phyloP scores from a whole-genome alignment of 2,888 invertebrate genomes.

The Brachynemurus nebulosus region DNA sequence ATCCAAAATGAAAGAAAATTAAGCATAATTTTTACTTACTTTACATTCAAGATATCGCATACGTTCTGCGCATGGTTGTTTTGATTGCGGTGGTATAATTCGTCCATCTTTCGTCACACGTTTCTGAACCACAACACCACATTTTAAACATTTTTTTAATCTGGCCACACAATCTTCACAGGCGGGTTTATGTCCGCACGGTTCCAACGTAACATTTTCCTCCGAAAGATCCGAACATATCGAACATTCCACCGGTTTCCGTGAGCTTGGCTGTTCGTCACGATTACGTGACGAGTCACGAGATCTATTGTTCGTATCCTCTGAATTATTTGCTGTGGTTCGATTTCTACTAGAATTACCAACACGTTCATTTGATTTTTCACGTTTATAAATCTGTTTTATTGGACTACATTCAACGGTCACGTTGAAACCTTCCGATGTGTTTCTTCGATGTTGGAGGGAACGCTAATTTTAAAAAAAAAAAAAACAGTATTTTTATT shows the following conservation, averaged over 20 bases:
- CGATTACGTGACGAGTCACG: background rate
- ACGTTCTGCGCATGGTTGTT: conserved; percentile 51
- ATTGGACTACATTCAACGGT: conserved; percentile 7
- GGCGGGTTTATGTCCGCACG: conserved; percentile 59
- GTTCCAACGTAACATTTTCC: conserved; percentile 50
- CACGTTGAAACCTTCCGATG: conserved; percentile 9
- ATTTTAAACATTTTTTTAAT: conserved; percentile 64
- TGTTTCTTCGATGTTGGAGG: conserved; percentile 5
- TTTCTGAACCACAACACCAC: conserved; percentile 44
- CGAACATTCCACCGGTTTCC: conserved; percentile 44
- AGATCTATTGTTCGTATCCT: background rate
- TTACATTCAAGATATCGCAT: conserved; percentile 31
- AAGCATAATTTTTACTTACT: background rate
- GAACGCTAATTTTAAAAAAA: no score
- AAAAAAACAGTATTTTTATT: no score
- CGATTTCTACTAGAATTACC: background rate
- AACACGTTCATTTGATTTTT: conserved; percentile 2
- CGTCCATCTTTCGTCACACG: conserved; percentile 39
- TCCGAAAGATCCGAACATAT: conserved; percentile 56
- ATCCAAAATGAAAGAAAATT: background rate
- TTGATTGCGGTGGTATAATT: conserved; percentile 32
- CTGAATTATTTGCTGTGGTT: background rate
- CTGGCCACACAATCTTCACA: conserved; percentile 62
- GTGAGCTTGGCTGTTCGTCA: conserved; percentile 12
- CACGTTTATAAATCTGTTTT: background rate